A percentile compares a stretch with the other conserved stretches of the same genome.
phyloP scores from a whole-genome alignment of 1,140 invertebrate genomes.

The Drosophila suzukii region DNA sequence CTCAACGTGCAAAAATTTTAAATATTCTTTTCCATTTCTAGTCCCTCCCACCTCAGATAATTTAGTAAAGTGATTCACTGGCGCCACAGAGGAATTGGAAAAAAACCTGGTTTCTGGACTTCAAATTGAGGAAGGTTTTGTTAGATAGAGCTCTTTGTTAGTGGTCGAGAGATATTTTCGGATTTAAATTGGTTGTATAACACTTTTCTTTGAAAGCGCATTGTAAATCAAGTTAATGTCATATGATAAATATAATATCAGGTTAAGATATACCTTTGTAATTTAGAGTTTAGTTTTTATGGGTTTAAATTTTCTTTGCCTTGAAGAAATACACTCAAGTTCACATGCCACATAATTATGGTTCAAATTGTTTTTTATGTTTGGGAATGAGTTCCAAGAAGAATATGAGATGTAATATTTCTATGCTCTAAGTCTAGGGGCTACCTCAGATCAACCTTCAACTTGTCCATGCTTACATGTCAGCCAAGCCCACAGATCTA shows the following conservation, averaged over 20 bases:
- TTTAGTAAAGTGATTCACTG: slow-evolving; percentile 25
- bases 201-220: too few relatives aligned
- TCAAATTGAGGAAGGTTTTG: neutral
- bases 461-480: slow-evolving; percentile 61
- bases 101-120: neutral
- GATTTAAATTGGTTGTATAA: too few relatives aligned
- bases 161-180: too few relatives aligned
- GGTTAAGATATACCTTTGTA: too few relatives aligned
- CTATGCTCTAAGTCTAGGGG: slow-evolving; percentile 25
- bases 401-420: neutral
- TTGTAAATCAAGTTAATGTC: too few relatives aligned
- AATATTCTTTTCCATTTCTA: slow-evolving; percentile 41
- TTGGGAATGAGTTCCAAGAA: neutral
- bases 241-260: too few relatives aligned
- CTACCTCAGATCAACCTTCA: slow-evolving; percentile 15
- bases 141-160: too few relatives aligned
- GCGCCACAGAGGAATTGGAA: slow-evolving; percentile 1
- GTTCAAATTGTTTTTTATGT: too few relatives aligned
- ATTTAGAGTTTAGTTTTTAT: too few relatives aligned
- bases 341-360: too few relatives aligned
- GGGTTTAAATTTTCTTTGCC: too few relatives aligned
- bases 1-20: slow-evolving; percentile 65
- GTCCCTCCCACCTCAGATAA: slow-evolving; percentile 23
- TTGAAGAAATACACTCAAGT: too few relatives aligned
- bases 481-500: slow-evolving; percentile 59